These are phyloP conservation scores for Chrysodeixis includens DNA, from an alignment of 2,888 invertebrate genomes.

Conservation along the genomic window DNA sequence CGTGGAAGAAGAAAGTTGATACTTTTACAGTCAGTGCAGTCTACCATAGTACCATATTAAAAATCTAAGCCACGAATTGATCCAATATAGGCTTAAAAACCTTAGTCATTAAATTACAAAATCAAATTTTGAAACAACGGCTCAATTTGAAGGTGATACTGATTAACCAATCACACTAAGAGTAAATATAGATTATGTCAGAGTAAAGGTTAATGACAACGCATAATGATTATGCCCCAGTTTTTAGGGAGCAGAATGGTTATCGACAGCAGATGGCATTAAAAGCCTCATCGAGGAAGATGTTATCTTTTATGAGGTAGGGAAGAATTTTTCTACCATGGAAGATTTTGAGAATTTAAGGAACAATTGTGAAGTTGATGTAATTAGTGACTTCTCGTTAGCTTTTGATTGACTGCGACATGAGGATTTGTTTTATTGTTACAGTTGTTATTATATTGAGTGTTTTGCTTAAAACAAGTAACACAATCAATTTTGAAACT, in stretches of 20 bases:
- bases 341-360: conserved; percentile 13
- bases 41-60: too few relatives aligned
- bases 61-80: too few relatives aligned
- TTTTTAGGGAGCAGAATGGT: conserved; percentile 44
- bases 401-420: background rate
- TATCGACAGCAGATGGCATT: conserved; percentile 52
- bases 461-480: too few relatives aligned
- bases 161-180: conserved; percentile 46
- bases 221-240: conserved; percentile 46
- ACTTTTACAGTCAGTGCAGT: too few relatives aligned
- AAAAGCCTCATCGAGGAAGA: conserved; percentile 46
- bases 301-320: conserved; percentile 56
- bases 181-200: conserved; percentile 49
- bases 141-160: background rate
- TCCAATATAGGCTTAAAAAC: too few relatives aligned
- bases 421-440: background rate
- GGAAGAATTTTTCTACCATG: conserved; percentile 40
- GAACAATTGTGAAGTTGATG: conserved; percentile 9
- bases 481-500: too few relatives aligned
- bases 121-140: too few relatives aligned
- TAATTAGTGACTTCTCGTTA: background rate
- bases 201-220: conserved; percentile 46
- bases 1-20: too few relatives aligned
- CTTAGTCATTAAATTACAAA: too few relatives aligned
- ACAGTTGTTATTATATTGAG: too few relatives aligned